phyloP scores from a whole-genome alignment of 2,797 vertebrate genomes.

The Botia almorhae region DNA sequence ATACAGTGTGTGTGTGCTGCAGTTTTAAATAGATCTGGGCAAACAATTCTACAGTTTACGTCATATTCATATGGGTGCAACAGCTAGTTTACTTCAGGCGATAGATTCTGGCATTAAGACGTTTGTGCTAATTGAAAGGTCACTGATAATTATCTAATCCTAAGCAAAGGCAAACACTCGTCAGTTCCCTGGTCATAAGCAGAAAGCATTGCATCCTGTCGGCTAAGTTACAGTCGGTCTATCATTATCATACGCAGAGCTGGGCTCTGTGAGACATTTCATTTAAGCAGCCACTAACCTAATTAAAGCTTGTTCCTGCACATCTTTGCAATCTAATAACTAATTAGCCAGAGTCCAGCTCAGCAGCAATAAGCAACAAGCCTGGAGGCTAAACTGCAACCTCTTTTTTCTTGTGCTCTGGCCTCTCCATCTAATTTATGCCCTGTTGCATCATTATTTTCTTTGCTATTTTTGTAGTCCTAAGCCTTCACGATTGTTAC shows the following conservation, averaged over 20 bases:
- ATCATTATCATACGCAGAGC: constrained; percentile 56
- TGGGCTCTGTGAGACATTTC: constrained; percentile 70
- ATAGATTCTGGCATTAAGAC: constrained; percentile 44
- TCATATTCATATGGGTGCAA: constrained; percentile 28
- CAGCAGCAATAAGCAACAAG: constrained; percentile 68
- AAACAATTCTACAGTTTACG: background rate
- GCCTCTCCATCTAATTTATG: constrained; percentile 63
- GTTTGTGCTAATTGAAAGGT: constrained; percentile 67
- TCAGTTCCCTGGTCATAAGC: background rate
- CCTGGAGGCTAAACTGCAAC: constrained; percentile 23
- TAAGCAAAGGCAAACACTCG: constrained; percentile 12
- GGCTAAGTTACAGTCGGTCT: constrained; percentile 49
- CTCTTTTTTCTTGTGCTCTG: background rate
- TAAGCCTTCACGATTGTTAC: constrained; percentile 32
- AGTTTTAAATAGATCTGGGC: background rate
- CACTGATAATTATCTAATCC: constrained; percentile 58
- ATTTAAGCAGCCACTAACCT: constrained; percentile 73
- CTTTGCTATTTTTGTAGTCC: constrained; percentile 22
- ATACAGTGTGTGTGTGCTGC: background rate
- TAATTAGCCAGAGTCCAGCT: constrained; percentile 80
- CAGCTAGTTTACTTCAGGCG: constrained; percentile 26
- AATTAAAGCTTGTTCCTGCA: constrained; percentile 72
- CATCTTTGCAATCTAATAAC: constrained; percentile 77
- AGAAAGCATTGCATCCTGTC: constrained; percentile 23
- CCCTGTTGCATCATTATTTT: constrained; percentile 58